Percentiles rank a stretch among this genome's conserved stretches.
phyloP scores from a whole-genome alignment of 2,113 vertebrate species.

The Macrotis lagotis region DNA sequence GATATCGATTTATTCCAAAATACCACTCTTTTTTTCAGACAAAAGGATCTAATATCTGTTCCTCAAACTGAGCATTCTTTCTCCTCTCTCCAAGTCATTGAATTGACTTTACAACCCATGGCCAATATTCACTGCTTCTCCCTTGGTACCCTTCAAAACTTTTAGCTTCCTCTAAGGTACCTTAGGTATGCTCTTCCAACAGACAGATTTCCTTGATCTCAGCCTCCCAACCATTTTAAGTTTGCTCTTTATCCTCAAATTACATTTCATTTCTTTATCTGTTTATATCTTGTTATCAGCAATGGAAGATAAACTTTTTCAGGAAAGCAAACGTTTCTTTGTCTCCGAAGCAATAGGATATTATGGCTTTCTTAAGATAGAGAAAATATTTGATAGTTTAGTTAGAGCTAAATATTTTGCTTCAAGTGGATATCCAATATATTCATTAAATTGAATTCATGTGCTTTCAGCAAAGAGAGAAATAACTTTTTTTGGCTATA shows the following conservation, averaged over 20 bases:
- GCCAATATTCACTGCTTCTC: neutral
- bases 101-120: neutral
- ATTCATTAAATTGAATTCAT: neutral
- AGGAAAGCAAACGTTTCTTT: neutral
- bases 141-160: neutral
- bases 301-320: neutral
- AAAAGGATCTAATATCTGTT: neutral
- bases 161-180: neutral
- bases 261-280: neutral
- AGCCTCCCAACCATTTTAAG: neutral
- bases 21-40: neutral
- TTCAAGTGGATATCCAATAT: neutral
- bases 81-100: neutral
- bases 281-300: neutral
- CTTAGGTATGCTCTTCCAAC: neutral
- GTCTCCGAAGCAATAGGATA: neutral
- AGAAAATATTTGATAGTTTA: neutral
- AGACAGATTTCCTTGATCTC: neutral
- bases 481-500: neutral
- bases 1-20: no score
- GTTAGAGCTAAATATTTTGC: neutral
- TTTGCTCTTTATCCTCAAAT: neutral
- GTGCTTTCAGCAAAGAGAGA: neutral
- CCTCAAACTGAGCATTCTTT: neutral
- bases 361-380: neutral